Base-by-base conservation (phyloP, 30 jellyfish, hydroid and myxozoan species). In the Phacellophora camtschatica region DNA sequence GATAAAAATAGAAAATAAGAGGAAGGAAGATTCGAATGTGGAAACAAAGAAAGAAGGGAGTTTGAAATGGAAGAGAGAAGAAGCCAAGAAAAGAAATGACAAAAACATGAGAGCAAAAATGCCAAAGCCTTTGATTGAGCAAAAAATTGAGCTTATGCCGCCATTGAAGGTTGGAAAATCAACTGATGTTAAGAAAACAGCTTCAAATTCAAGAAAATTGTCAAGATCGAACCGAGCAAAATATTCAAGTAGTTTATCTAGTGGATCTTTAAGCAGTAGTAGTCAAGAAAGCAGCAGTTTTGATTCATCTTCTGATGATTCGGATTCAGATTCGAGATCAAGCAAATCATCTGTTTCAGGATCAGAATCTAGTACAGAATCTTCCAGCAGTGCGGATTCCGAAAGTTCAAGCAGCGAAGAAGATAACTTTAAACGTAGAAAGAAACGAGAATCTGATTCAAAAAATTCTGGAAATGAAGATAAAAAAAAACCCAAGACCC, bases 331-430 rank as follows among this genome's bases (percentile, higher is more conserved):
- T 36, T 78, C 90, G 8, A 74, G 29, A 61, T 78, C 90, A 10
- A 37, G 43, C 20, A 22, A 46, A 22, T 64, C 77, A 7, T 39
- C 82, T 15, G 63, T 18, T 5, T 76, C 88, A 1, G 88, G 30
- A 41, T 76, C 88, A 6, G 88, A 76, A 33, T 58, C 88, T 9
- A 76, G 90, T 77, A 61, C 90, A 19, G 81, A 16, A 10, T 61
- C 81, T 20, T 58, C 82, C 13, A 41, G 82, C 31, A 28, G 71
- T 13, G 62, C 90, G 0, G 90, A 78, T 25, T 78, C 82, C 3
- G 81, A 50, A 2, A 68, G 92, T 27, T 59, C 82, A 0, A 81
- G 78, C 42, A 81, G 85, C 41, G 92, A 50, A 51, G 92, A 81
- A 33, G 85, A 56, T 0, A 81, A 66, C 41, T 66, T 66, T 79